Conservation (phyloP, 2,113 vertebrate genomes). For the Hyperopisus bebe region DNA sequence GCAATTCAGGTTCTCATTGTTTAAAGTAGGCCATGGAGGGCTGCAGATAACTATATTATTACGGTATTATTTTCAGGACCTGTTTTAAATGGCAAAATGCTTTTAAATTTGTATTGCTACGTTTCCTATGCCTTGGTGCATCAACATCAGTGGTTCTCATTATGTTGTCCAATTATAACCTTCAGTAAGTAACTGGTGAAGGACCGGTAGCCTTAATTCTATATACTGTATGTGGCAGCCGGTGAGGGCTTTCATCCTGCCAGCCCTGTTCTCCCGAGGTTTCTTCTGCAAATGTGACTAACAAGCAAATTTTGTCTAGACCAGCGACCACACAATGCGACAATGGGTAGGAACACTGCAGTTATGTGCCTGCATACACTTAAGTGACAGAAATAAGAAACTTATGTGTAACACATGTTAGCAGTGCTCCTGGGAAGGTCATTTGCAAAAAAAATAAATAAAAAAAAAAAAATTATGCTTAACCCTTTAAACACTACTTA, state of each 20-base stretch:
- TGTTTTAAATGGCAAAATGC: neutral
- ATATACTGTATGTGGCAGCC: neutral
- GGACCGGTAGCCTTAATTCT: conserved; percentile 12
- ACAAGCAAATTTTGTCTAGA: conserved; percentile 52
- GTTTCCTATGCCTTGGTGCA: neutral
- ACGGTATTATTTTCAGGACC: neutral
- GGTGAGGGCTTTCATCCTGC: neutral
- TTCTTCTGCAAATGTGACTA: conserved; percentile 33
- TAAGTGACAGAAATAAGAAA: conserved; percentile 46
- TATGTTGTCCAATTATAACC: conserved; percentile 18
- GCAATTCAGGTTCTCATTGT: conserved; percentile 46
- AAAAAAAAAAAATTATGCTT: neutral
- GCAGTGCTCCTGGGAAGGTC: conserved; percentile 42
- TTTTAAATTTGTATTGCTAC: neutral
- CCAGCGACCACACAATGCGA: conserved; percentile 59
- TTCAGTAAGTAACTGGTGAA: neutral
- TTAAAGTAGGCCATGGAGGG: conserved; percentile 48
- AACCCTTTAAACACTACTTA: neutral
- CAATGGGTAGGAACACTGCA: conserved; percentile 38
- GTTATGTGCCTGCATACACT: conserved; percentile 47
- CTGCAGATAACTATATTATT: neutral
- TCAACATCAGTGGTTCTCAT: conserved; percentile 4
- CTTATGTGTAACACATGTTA: conserved; percentile 52
- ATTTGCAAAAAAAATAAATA: neutral
- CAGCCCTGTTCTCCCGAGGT: neutral